phyloP scores from a whole-genome alignment of 2,888 invertebrate species.

The Scotopteryx bipunctaria region DNA sequence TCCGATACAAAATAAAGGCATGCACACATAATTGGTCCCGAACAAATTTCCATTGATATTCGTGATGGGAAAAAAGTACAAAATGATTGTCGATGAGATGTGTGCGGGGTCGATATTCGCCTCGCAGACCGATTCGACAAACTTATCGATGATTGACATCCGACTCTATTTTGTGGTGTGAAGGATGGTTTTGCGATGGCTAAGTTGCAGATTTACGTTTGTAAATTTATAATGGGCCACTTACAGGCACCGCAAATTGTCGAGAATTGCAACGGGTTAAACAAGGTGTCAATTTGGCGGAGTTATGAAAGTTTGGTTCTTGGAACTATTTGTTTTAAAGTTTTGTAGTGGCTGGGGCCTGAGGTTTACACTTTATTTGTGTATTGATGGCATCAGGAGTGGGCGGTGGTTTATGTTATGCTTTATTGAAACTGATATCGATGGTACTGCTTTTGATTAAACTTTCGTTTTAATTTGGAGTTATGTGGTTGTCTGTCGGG shows the following conservation, averaged over 20 bases:
- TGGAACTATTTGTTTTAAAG: slow-evolving; percentile 80
- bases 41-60: slow-evolving; percentile 82
- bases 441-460: slow-evolving; percentile 34
- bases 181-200: slow-evolving; percentile 41
- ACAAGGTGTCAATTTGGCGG: slow-evolving; percentile 82
- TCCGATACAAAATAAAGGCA: slow-evolving; percentile 70
- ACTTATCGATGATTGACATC: slow-evolving; percentile 28
- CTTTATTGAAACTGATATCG: slow-evolving; percentile 60
- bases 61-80: slow-evolving; percentile 80
- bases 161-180: slow-evolving; percentile 18
- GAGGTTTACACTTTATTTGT: slow-evolving; percentile 68
- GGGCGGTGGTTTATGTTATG: slow-evolving; percentile 64
- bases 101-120: slow-evolving; percentile 69
- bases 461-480: slow-evolving; percentile 23
- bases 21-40: slow-evolving; percentile 74
- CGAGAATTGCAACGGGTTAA: slow-evolving; percentile 74
- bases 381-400: slow-evolving; percentile 58
- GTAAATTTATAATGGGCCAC: slow-evolving; percentile 77
- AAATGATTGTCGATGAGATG: slow-evolving; percentile 76
- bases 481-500: slow-evolving; percentile 9
- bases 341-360: slow-evolving; percentile 52
- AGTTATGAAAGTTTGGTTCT: slow-evolving; percentile 81
- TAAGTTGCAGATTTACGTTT: slow-evolving; percentile 37
- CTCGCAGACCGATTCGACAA: slow-evolving; percentile 57
- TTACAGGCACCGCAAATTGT: slow-evolving; percentile 79